A percentile compares a stretch with the other conserved stretches of the same genome.
phyloP scores from a whole-genome alignment of 2,113 vertebrate species.

The Gobiocypris rarus region DNA sequence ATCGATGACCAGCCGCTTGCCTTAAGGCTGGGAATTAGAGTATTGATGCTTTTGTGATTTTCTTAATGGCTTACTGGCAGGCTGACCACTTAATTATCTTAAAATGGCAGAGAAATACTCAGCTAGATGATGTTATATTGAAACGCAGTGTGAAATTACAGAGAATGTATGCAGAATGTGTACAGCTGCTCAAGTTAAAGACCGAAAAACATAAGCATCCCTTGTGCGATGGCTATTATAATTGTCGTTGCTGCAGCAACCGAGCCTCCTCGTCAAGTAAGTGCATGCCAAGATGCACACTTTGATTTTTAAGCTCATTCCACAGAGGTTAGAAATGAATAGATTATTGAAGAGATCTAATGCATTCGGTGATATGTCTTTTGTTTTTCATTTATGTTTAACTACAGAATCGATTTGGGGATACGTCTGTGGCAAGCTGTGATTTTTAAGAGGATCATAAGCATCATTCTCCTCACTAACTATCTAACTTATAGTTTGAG shows the following conservation, averaged over 20 bases:
- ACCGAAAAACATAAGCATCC: slow-evolving; percentile 2
- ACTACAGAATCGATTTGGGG: not conserved
- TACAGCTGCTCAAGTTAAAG: not conserved
- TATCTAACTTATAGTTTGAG: not conserved
- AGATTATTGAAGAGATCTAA: slow-evolving; percentile 12
- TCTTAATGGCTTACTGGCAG: slow-evolving; percentile 54
- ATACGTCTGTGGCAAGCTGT: not conserved
- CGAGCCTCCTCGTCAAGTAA: slow-evolving; percentile 23
- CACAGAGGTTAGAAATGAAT: slow-evolving; percentile 43
- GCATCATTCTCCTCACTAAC: not conserved
- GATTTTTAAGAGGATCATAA: not conserved
- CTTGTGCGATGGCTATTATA: slow-evolving; percentile 1
- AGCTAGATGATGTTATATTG: slow-evolving; percentile 13
- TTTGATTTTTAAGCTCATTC: slow-evolving; percentile 32
- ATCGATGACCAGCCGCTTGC: slow-evolving; percentile 51
- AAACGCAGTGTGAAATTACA: slow-evolving; percentile 28
- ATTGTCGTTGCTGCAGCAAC: slow-evolving; percentile 43
- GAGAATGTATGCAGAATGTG: slow-evolving; percentile 4
- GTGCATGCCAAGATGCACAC: slow-evolving; percentile 14
- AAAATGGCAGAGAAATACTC: slow-evolving; percentile 40
- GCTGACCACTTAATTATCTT: slow-evolving; percentile 61
- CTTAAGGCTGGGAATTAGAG: slow-evolving; percentile 56
- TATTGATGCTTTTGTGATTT: slow-evolving; percentile 53
- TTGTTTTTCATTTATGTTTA: slow-evolving; percentile 37
- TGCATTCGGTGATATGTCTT: not conserved